phyloP scores from a whole-genome alignment of 2,113 vertebrate species.

The Mus spicilegus region DNA sequence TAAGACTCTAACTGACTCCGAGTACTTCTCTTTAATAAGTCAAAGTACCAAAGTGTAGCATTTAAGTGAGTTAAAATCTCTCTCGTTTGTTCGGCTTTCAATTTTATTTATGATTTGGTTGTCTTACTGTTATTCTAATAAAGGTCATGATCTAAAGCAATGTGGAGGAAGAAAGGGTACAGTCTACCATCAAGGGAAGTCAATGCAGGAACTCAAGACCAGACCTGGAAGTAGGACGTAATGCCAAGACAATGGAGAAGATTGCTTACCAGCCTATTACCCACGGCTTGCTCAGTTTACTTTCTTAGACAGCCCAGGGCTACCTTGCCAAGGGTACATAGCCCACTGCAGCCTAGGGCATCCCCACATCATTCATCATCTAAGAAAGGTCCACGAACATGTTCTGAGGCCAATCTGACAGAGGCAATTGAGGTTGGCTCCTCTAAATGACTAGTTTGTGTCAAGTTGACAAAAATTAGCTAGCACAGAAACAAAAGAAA shows the following conservation, averaged over 20 bases:
- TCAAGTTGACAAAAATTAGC: neutral
- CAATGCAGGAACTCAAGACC: neutral
- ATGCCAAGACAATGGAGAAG: neutral
- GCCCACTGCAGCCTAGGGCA: neutral
- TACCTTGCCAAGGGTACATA: neutral
- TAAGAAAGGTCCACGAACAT: neutral
- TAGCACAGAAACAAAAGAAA: neutral
- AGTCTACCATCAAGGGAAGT: too few relatives aligned
- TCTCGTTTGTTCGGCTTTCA: neutral
- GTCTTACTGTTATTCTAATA: neutral
- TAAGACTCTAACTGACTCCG: neutral
- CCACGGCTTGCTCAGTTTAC: neutral
- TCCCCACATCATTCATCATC: neutral
- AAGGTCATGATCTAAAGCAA: neutral
- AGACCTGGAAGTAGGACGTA: neutral
- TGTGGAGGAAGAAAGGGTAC: neutral
- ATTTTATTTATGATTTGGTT: neutral
- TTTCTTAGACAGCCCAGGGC: neutral
- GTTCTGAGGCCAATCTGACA: neutral
- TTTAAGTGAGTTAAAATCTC: neutral
- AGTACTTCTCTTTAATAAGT: neutral
- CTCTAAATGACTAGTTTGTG: neutral
- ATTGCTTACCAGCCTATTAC: neutral
- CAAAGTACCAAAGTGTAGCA: neutral
- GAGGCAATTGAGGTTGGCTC: neutral